Base-by-base conservation (phyloP, 2,888 invertebrate species). In the Pandemis corylana region DNA sequence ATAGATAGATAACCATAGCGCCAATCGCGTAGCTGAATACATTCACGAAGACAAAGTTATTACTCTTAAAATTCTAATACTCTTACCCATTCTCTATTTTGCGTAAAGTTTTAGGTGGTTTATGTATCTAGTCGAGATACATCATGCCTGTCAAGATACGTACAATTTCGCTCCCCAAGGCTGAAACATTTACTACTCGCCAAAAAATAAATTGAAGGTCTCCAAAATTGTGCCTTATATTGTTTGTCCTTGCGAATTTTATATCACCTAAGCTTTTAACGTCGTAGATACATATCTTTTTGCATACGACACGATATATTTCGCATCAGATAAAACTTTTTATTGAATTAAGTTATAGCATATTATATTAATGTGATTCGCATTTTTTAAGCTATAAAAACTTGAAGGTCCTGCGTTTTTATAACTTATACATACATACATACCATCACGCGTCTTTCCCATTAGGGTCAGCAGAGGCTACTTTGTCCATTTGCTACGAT, bases 201-300 rank as follows among this genome's bases (percentile, higher is more conserved):
- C 44, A n/a, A 68, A 56, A 68, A 68, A 59, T 44, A 68, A 68
- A 59, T 44, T 59, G 68, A 44, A 15, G 44, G 13, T 15, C 56
- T 44, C 59, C 42, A 41, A 66, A 53, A 67, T 53, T 53, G 41
- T 53, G 41, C 15, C 69, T 69, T 51, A 71, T 71, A 72, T 44
- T 46, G 69, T 59, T 49, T 56, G 65, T 67, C 62, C 41, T 28
- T 59, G 53, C 51, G 49, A 63, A 72, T 59, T 42, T 15, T 69
- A 68, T 28, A 51, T 61, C 51, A 61, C 42, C 49, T 65, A 44
- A 49, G 70, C 51, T 9, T 2, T 36, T 36, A 36, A 1, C 28
- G 28, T 36, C 28, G 28, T 36, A 36, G 28, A 36, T 36, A 36
- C 28, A 36, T 36, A 36, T 36, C 28, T 36, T 36, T 36, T 36